These are phyloP conservation scores for Barbus barbus DNA, from an alignment of 2,113 vertebrate genomes.

Conservation along the genomic window DNA sequence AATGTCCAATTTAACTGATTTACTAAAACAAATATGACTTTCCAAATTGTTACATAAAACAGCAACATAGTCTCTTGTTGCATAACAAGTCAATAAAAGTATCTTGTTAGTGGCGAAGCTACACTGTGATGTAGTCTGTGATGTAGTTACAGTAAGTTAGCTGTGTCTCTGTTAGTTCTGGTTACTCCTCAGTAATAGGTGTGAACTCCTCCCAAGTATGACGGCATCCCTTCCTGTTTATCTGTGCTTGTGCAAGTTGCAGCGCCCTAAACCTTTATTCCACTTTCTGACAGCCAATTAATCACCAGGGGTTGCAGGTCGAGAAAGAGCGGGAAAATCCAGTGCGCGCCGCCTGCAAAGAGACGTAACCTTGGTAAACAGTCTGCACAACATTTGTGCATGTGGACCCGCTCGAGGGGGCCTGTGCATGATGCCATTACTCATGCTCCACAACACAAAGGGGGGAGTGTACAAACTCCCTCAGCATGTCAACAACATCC, in stretches of 20 bases:
- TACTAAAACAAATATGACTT: neutral
- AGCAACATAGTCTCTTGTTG: neutral
- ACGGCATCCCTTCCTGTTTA: neutral
- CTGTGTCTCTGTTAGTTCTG: neutral
- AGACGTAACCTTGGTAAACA: constrained; percentile 10
- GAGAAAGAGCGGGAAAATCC: constrained; percentile 13
- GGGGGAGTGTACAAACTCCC: neutral
- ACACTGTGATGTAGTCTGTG: neutral
- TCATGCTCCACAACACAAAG: constrained; percentile 13
- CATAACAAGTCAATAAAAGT: neutral
- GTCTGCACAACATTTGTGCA: constrained; percentile 6
- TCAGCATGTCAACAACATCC: constrained; percentile 1
- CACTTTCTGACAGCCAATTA: constrained; percentile 20
- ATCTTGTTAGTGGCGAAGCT: neutral
- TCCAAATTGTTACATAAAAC: neutral
- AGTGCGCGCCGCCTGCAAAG: neutral
- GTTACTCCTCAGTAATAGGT: neutral
- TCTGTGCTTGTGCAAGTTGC: constrained; percentile 9
- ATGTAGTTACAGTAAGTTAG: neutral
- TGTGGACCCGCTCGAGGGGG: neutral
- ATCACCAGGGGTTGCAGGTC: constrained; percentile 2
- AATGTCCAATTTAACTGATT: neutral
- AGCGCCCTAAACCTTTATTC: constrained; percentile 1
- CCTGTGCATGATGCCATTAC: neutral
- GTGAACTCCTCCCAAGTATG: neutral